Conservation (phyloP, 2,113 vertebrate genomes). For the Bolborhynchus lineola region DNA sequence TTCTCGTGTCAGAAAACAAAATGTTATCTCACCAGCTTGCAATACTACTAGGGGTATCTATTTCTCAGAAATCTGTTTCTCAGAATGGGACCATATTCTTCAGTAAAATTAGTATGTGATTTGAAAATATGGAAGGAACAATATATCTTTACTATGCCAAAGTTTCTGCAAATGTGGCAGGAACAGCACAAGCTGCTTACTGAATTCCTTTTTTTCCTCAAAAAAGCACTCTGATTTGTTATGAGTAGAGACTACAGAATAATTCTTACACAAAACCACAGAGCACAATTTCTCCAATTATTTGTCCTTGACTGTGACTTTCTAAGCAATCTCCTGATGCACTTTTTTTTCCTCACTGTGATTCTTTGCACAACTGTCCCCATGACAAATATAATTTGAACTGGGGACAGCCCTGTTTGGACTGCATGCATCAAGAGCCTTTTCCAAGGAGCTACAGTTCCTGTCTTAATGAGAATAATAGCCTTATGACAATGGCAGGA, state of each 20-base stretch:
- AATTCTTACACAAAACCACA: neutral
- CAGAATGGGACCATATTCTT: neutral
- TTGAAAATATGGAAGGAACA: neutral
- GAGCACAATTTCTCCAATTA: neutral
- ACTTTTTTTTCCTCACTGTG: neutral
- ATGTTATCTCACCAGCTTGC: neutral
- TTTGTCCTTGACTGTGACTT: slow-evolving; percentile 26
- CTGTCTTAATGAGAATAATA: slow-evolving; percentile 20
- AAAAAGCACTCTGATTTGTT: neutral
- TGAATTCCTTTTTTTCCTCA: neutral
- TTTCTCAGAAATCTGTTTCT: neutral
- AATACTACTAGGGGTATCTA: neutral
- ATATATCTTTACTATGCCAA: neutral
- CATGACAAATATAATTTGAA: slow-evolving; percentile 46
- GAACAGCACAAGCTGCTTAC: neutral
- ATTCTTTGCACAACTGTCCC: slow-evolving; percentile 31
- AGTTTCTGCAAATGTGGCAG: neutral
- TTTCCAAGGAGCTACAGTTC: slow-evolving; percentile 20
- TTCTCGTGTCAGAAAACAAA: neutral
- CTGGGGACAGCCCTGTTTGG: slow-evolving; percentile 38
- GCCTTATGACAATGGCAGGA: neutral
- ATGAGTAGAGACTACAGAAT: neutral
- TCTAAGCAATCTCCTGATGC: slow-evolving; percentile 4
- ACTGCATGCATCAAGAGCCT: slow-evolving; percentile 1
- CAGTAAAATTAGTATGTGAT: neutral